Conservation (phyloP, 2,888 invertebrate genomes). For the Synergus japonicus region DNA sequence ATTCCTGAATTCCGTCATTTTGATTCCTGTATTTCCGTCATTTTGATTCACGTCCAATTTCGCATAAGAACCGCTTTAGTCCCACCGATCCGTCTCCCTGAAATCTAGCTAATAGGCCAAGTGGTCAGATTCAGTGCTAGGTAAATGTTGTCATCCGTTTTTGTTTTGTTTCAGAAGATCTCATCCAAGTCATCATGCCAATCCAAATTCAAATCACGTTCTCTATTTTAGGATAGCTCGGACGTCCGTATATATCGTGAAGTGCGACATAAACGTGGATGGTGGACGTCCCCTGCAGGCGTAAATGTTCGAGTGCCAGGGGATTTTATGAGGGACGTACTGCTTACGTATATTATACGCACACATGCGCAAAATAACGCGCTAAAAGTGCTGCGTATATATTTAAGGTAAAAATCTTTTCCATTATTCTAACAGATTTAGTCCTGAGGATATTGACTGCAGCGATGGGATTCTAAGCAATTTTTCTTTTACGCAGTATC, state of each 20-base stretch:
- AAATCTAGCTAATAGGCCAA: conserved; percentile 17
- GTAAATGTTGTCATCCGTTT: not conserved
- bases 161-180: conserved; percentile 50
- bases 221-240: conserved; percentile 52
- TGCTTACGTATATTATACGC: conserved; percentile 22
- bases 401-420: conserved; percentile 11
- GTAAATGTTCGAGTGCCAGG: conserved; percentile 35
- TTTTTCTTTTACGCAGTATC: not conserved
- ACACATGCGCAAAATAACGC: conserved; percentile 26
- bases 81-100: conserved; percentile 19
- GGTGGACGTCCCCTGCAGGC: conserved; percentile 45
- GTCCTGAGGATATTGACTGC: not conserved
- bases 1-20: conserved; percentile 40
- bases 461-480: not conserved
- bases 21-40: conserved; percentile 11
- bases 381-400: not conserved
- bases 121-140: not conserved
- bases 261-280: conserved; percentile 36
- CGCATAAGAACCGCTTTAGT: conserved; percentile 13
- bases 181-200: conserved; percentile 52
- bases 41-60: conserved; percentile 3
- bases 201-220: conserved; percentile 65
- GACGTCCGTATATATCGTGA: conserved; percentile 47
- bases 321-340: conserved; percentile 54
- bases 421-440: conserved; percentile 1